Evolutionary conservation across 2,888 invertebrate genomes (phyloP), one percentile per base, ranked within the genome.

Genomic region (Smittia aterrima): DNA sequence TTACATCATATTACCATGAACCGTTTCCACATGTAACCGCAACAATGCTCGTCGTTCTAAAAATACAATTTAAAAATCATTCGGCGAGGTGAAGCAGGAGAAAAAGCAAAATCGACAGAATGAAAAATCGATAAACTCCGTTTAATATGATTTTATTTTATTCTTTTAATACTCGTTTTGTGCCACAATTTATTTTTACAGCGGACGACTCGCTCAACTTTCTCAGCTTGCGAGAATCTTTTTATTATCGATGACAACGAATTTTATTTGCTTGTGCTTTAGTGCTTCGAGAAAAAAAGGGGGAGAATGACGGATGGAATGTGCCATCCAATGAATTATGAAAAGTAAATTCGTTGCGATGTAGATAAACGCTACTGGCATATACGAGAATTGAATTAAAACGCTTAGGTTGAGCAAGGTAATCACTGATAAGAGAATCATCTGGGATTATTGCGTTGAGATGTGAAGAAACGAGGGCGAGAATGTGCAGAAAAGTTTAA

Each of bases 31-130:
- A 58, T 58, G 58, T 58, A 58, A 58, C 58, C 58, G 58, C 58
- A 58, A 58, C 4, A 58, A 58, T 20, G 6, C 58, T 58, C 22
- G 20, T 6, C 3, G 16, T 11, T 58, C 58, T 18, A 22, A 58
- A 58, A 58, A 58, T 22, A 58, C 13, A 58, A 58, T 58, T 58
- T 58, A 18, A 58, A 58, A 58, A n/a, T n/a, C n/a, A n/a, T n/a
- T n/a, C n/a, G n/a, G n/a, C n/a, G n/a, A n/a, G n/a, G n/a, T n/a
- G n/a, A n/a, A n/a, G 47, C 47, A 47, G 4, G 4, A 11, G 7
- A 47, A 47, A 47, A 7, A 47, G 4, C 4, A 38, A 38, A 38
- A 4, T 38, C 38, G 11, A 38, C 4, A 38, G 38, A n/a, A n/a
- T n/a, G n/a, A 38, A 47, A 47, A 47, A 47, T 47, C 47, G 47